phyloP scores from a whole-genome alignment of 2,113 vertebrate species.

The Poecilia latipinna region DNA sequence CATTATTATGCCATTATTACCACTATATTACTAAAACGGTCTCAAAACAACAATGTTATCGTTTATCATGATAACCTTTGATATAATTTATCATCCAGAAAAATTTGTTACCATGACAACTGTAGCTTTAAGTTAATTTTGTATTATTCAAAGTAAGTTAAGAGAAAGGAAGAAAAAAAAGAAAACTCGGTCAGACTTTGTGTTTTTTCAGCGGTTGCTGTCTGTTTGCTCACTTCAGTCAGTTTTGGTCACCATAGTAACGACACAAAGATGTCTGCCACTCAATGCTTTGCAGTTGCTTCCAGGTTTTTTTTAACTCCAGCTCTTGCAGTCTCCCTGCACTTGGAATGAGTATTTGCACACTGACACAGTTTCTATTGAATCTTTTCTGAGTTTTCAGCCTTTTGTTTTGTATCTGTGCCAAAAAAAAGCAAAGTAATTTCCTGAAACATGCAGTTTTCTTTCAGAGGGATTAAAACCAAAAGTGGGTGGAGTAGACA shows the following conservation, averaged over 20 bases:
- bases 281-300: constrained; percentile 35
- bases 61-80: too few species aligned
- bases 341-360: constrained; percentile 51
- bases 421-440: too few species aligned
- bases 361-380: constrained; percentile 16
- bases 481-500: too few species aligned
- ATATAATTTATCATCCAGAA: too few species aligned
- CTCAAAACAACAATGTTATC: too few species aligned
- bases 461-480: too few species aligned
- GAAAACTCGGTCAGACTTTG: background rate
- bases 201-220: constrained; percentile 49
- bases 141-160: too few species aligned
- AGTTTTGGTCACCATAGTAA: constrained; percentile 66
- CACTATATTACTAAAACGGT: too few species aligned
- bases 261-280: constrained; percentile 57
- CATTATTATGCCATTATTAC: too few species aligned
- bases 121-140: too few species aligned
- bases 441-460: background rate
- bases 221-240: constrained; percentile 51
- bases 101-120: too few species aligned
- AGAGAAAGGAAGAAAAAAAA: too few species aligned
- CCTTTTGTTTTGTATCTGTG: background rate
- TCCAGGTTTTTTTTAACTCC: constrained; percentile 28
- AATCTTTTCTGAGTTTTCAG: constrained; percentile 12
- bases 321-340: constrained; percentile 32